These are phyloP conservation scores for Onychomys leucogaster DNA, from an alignment of 2,797 vertebrate genomes.

Conservation along the genomic window DNA sequence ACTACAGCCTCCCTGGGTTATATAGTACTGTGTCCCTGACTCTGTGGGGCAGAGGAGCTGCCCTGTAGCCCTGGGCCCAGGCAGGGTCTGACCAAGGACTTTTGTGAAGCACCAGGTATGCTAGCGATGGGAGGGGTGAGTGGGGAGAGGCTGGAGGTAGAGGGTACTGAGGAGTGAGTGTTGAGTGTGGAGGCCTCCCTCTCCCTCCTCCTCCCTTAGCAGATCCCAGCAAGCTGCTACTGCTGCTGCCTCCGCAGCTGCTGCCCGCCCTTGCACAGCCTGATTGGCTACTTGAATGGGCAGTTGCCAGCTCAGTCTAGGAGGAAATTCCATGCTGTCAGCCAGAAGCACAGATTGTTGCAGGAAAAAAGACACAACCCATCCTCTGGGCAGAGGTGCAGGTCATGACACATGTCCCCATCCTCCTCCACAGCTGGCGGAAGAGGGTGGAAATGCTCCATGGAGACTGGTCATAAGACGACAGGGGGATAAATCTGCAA, in stretches of 20 bases:
- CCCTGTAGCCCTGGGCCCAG: neutral
- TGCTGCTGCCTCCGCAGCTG: too few species aligned
- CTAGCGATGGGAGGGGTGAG: neutral
- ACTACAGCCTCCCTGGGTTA: neutral
- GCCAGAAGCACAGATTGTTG: conserved; percentile 73
- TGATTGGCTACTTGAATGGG: conserved; percentile 62
- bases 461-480: too few species aligned
- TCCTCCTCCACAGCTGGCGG: conserved; percentile 63
- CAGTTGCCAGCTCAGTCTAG: conserved; percentile 46
- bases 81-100: neutral
- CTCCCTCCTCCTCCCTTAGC: neutral
- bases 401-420: conserved; percentile 68
- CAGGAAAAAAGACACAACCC: conserved; percentile 75
- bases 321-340: conserved; percentile 76
- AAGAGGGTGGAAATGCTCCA: conserved; percentile 64
- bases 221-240: conserved; percentile 32
- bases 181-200: neutral
- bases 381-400: conserved; percentile 77
- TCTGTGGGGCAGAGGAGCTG: neutral
- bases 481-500: too few species aligned
- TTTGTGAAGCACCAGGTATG: neutral
- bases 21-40: conserved; percentile 74
- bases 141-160: neutral
- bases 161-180: neutral
- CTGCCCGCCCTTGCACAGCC: neutral